Evolutionary conservation across 2,113 vertebrate species (phyloP), one percentile per base, ranked within the genome.

Genomic region (Dermatemys mawii): DNA sequence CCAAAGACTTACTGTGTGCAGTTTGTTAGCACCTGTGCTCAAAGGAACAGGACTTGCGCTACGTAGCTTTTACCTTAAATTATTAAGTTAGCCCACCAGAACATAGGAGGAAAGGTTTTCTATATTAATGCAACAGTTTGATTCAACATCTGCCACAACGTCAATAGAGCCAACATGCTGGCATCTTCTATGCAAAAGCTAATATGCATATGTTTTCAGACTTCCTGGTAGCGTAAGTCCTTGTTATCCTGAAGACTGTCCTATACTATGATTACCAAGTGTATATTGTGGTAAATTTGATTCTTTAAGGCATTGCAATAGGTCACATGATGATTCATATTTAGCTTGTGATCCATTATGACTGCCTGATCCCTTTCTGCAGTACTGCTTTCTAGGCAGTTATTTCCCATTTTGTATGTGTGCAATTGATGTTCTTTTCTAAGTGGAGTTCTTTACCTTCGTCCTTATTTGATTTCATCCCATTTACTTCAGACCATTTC

Each of bases 231-330:
- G 24, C n/a, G 41, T 78, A 8, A 89, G 7, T 54, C 60, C 89
- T 80, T 87, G 41, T 88, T 89, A 46, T 91, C 84, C 70, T 86
- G 84, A 95, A 94, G 81, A 91, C 92, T 93, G 93, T 94, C 83
- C 80, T 12, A 78, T 87, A 53, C 35, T 78, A 35, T 86, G 89
- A 88, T 86, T 90, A 78, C 90, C 85, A 93, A 93, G 57, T 91
- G 57, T 92, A 7, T 75, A 75, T 75, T 44, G 11, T 75, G 38
- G 38, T 75, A 70, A 38, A 35, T 38, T 60, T 60, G 57, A 60
- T 60, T 60, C 57, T 13, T 14, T 60, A n/a, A 67, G 60, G 11
- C 38, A 26, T 24, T 44, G 89, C 93, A 93, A 90, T 84, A 96
- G 94, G 86, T 90, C 53, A 92, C 73, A 90, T 57, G 27, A 29